These are phyloP conservation scores for Mastacembelus armatus DNA, from an alignment of 2,797 vertebrate genomes.

Conservation along the genomic window DNA sequence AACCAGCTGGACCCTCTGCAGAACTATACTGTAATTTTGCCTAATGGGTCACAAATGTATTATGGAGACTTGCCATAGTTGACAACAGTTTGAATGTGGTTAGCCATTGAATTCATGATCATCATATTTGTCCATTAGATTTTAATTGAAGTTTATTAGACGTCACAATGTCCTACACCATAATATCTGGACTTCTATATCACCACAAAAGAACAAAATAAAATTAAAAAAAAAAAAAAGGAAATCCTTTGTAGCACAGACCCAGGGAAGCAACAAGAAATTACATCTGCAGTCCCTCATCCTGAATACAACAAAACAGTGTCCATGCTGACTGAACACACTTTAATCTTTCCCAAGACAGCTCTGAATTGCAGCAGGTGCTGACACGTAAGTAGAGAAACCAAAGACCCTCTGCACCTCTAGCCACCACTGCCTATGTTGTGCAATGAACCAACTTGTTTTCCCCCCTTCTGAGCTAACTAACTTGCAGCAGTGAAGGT, in stretches of 20 bases:
- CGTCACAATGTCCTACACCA: no score
- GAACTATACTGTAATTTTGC: not conserved
- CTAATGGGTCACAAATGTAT: slow-evolving; percentile 9
- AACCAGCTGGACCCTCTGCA: not conserved
- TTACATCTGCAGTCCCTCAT: no score
- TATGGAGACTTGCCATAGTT: no score
- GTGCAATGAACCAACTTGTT: slow-evolving; percentile 16
- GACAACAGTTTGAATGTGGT: not conserved
- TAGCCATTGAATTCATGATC: slow-evolving; percentile 6
- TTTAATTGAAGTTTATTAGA: not conserved
- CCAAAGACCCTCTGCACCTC: slow-evolving; percentile 3
- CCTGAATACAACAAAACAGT: not conserved
- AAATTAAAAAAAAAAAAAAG: not conserved
- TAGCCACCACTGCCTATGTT: slow-evolving; percentile 4
- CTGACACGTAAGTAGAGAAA: not conserved
- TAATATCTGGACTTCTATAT: no score
- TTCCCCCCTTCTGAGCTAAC: slow-evolving; percentile 4
- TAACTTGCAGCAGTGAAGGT: slow-evolving; percentile 28
- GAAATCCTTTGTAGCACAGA: not conserved
- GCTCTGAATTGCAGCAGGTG: slow-evolving; percentile 14
- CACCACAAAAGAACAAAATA: no score
- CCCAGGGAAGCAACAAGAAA: not conserved
- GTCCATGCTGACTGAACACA: slow-evolving; percentile 4
- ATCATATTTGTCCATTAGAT: slow-evolving; percentile 13
- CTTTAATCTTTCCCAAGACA: slow-evolving; percentile 17